phyloP scores from a whole-genome alignment of 2,797 vertebrate genomes.

The Cetoscarus ocellatus region DNA sequence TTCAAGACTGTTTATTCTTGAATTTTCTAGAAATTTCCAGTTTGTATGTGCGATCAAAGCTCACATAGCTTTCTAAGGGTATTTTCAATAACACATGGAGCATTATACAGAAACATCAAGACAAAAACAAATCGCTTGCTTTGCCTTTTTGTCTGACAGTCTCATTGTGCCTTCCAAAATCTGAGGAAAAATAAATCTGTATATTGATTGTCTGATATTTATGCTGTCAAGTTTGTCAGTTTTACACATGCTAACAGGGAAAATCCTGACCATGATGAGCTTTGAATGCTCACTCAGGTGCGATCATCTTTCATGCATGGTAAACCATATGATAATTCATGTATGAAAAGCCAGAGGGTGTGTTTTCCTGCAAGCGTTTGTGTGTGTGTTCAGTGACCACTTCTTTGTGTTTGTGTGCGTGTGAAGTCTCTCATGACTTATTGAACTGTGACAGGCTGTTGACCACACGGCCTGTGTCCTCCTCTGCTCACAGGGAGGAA shows the following conservation, averaged over 20 bases:
- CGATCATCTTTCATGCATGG: conserved; percentile 44
- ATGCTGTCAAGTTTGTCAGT: background rate
- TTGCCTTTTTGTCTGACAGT: background rate
- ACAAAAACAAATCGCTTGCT: background rate
- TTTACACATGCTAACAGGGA: background rate
- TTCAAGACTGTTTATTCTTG: no score
- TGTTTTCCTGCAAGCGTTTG: conserved; percentile 1
- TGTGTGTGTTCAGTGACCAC: conserved; percentile 1
- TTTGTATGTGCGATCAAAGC: no score
- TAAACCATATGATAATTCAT: conserved; percentile 32
- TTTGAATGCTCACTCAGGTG: conserved; percentile 37
- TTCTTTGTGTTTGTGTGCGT: conserved; percentile 3
- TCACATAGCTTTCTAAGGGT: no score
- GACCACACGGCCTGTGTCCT: conserved; percentile 21
- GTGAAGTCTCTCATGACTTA: conserved; percentile 33
- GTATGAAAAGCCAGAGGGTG: conserved; percentile 13
- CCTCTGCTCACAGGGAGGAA: conserved; percentile 11
- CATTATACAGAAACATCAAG: no score
- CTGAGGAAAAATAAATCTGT: background rate
- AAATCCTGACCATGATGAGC: conserved; percentile 4
- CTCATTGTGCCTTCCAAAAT: background rate
- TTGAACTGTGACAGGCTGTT: conserved; percentile 36
- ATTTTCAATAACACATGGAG: no score
- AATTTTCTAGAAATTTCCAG: no score
- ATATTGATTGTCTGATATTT: background rate